Conservation (phyloP, 1,140 invertebrate species). For the Neotoxoptera formosana region DNA sequence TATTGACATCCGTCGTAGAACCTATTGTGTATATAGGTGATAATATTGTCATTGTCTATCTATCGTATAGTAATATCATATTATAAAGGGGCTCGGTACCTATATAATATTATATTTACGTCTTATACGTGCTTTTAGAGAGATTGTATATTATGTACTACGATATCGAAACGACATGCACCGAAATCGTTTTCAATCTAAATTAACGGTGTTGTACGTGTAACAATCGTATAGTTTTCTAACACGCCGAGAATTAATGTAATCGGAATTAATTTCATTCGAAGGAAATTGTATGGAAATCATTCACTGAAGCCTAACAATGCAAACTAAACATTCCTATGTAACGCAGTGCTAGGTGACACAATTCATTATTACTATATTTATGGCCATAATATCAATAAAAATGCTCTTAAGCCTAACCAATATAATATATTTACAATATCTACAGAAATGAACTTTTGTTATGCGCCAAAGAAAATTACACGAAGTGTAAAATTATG, state of each 20-base stretch:
- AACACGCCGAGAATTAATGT: neutral
- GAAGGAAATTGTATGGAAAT: neutral
- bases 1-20: neutral
- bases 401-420: neutral
- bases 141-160: neutral
- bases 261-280: neutral
- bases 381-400: neutral
- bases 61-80: neutral
- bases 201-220: neutral
- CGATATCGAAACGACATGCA: neutral
- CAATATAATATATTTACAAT: neutral
- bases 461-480: neutral
- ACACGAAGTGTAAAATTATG: neutral
- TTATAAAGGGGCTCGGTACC: neutral
- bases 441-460: neutral
- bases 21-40: no score
- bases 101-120: no score
- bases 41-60: no score
- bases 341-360: neutral
- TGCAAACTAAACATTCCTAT: neutral
- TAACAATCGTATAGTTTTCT: neutral
- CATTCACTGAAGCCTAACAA: neutral
- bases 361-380: neutral
- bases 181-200: neutral
- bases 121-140: no score